phyloP scores from a whole-genome alignment of 2,888 invertebrate genomes.

The Myopa testacea region DNA sequence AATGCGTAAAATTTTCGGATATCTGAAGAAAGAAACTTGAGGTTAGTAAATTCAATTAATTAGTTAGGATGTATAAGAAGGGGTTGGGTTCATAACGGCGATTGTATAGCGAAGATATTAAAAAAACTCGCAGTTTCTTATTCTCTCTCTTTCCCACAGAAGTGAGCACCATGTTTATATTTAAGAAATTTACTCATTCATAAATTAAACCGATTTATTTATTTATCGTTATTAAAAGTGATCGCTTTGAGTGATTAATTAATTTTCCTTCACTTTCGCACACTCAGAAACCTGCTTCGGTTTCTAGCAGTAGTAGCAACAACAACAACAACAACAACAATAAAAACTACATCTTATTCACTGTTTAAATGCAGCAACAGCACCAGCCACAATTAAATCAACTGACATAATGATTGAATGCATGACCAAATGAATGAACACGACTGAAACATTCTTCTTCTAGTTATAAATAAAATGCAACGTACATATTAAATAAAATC shows the following conservation, averaged over 20 bases:
- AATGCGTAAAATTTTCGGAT: no score
- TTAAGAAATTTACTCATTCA: not conserved
- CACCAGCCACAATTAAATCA: not conserved
- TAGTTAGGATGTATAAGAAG: no score
- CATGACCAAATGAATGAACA: not conserved
- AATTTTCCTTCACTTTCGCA: not conserved
- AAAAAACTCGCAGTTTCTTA: no score
- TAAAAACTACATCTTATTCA: not conserved
- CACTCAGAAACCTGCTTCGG: not conserved
- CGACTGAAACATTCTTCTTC: slow-evolving; percentile 4
- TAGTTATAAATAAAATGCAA: slow-evolving; percentile 17
- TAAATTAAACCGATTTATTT: not conserved
- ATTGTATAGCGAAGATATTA: no score
- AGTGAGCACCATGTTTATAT: no score
- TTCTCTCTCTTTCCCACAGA: no score
- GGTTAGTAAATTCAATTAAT: no score
- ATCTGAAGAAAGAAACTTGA: no score
- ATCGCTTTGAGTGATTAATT: slow-evolving; percentile 11
- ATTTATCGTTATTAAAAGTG: not conserved
- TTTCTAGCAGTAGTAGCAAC: not conserved
- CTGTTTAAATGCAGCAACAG: not conserved
- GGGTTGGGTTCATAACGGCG: no score
- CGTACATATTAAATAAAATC: not conserved
- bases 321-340: not conserved
- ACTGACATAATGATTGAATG: slow-evolving; percentile 14